These are phyloP conservation scores for Terrapene triunguis DNA, from an alignment of 2,113 vertebrate genomes.

Conservation along the genomic window DNA sequence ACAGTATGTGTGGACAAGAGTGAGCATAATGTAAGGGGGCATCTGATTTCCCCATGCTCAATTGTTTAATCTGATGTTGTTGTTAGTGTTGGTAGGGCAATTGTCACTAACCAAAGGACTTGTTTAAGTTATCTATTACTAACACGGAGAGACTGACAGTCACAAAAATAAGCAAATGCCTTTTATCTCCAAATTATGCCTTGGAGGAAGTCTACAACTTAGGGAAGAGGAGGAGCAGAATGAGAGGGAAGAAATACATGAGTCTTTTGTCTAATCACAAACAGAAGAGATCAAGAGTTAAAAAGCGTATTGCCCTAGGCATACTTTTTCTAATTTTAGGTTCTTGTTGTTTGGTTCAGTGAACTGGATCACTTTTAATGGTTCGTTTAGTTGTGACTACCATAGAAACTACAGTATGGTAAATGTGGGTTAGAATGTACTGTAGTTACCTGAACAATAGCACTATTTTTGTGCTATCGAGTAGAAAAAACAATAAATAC, in stretches of 20 bases:
- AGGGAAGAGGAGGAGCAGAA: neutral
- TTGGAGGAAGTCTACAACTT: slow-evolving; percentile 10
- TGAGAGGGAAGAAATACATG: slow-evolving; percentile 31
- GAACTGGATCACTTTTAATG: slow-evolving; percentile 35
- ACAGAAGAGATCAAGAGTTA: neutral
- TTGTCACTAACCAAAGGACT: slow-evolving; percentile 24
- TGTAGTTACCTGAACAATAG: neutral
- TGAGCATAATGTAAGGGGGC: neutral
- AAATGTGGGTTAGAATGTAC: slow-evolving; percentile 1
- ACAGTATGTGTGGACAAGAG: neutral
- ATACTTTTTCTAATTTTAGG: slow-evolving; percentile 52
- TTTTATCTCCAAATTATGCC: slow-evolving; percentile 17
- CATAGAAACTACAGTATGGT: slow-evolving; percentile 11
- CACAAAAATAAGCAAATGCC: slow-evolving; percentile 48
- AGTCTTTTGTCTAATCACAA: slow-evolving; percentile 44
- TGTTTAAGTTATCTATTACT: slow-evolving; percentile 1
- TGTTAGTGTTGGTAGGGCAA: neutral
- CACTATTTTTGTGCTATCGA: neutral
- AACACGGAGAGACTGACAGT: slow-evolving; percentile 15
- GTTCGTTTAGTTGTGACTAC: slow-evolving; percentile 23
- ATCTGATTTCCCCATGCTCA: neutral
- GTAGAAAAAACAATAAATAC: neutral
- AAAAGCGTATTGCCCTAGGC: neutral
- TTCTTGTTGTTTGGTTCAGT: slow-evolving; percentile 45
- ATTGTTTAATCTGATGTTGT: neutral